Percentiles rank a stretch among this genome's conserved stretches.
Evolutionary conservation across 2,797 vertebrate species (phyloP).

Genomic region (Protonibea diacanthus): DNA sequence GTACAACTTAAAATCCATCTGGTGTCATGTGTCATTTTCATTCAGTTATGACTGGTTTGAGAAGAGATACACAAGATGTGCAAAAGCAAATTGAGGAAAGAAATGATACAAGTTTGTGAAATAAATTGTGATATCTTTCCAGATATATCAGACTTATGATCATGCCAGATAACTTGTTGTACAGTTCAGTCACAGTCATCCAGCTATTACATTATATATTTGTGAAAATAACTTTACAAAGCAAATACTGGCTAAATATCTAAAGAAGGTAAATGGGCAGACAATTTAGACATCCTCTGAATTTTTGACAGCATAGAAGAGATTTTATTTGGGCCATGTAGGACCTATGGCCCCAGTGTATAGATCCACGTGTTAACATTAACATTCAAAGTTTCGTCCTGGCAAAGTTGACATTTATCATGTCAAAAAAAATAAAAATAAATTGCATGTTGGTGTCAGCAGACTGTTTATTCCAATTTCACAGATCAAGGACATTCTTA

Average conservation of each 20-base stretch:
- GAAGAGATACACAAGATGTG: neutral
- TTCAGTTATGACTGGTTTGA: neutral
- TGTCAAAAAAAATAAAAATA: slow-evolving; percentile 7
- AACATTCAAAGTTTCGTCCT: neutral
- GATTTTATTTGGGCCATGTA: neutral
- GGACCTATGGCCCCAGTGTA: neutral
- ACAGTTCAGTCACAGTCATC: neutral
- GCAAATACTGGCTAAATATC: neutral
- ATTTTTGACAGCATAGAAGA: neutral
- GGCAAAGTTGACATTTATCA: neutral
- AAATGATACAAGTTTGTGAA: neutral
- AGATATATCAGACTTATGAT: slow-evolving; percentile 5
- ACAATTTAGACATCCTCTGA: neutral
- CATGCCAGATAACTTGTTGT: neutral
- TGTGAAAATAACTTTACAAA: slow-evolving; percentile 10
- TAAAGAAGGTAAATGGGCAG: neutral
- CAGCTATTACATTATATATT: neutral
- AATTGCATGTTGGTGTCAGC: neutral
- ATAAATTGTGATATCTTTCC: neutral
- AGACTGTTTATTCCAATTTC: slow-evolving; percentile 29
- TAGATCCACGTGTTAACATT: neutral
- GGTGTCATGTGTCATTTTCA: neutral
- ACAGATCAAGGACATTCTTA: slow-evolving; percentile 13
- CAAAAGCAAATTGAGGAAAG: neutral
- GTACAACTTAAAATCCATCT: neutral